These are phyloP conservation scores for Gymnoscopelus braueri DNA, from an alignment of 2,797 vertebrate species.

Conservation along the genomic window DNA sequence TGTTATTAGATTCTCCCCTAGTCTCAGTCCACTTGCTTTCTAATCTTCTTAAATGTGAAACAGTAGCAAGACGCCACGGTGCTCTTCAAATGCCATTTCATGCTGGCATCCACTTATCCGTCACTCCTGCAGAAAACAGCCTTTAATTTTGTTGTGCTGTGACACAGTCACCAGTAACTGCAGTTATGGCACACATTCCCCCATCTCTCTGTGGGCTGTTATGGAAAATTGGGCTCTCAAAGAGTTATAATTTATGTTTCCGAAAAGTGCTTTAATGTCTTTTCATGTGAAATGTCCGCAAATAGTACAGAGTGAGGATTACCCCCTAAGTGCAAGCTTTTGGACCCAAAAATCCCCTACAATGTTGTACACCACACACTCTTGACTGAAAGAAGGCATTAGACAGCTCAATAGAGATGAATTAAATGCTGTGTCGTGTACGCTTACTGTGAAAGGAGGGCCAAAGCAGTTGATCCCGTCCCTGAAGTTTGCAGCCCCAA, in stretches of 20 bases:
- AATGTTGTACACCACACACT: slow-evolving; percentile 35
- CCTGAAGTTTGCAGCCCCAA: slow-evolving; percentile 27
- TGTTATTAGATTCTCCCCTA: slow-evolving; percentile 37
- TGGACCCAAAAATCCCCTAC: slow-evolving; percentile 38
- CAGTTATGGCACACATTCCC: slow-evolving; percentile 24
- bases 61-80: slow-evolving; percentile 33
- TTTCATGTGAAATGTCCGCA: slow-evolving; percentile 19
- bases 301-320: slow-evolving; percentile 37
- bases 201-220: slow-evolving; percentile 29
- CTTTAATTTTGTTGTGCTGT: slow-evolving; percentile 26
- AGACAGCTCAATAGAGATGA: slow-evolving; percentile 30
- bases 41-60: slow-evolving; percentile 44
- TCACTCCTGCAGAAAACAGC: slow-evolving; percentile 9
- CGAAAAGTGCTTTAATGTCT: slow-evolving; percentile 47
- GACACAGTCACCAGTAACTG: slow-evolving; percentile 20
- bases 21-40: slow-evolving; percentile 25
- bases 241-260: slow-evolving; percentile 52
- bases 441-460: slow-evolving; percentile 25
- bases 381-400: slow-evolving; percentile 22
- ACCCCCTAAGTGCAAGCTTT: slow-evolving; percentile 37
- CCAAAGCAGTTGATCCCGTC: slow-evolving; percentile 29
- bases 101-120: slow-evolving; percentile 40
- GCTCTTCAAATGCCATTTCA: slow-evolving; percentile 32
- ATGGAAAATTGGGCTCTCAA: slow-evolving; percentile 26
- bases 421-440: slow-evolving; percentile 47